phyloP scores from a whole-genome alignment of 2,113 vertebrate genomes.

The Lepus timidus region DNA sequence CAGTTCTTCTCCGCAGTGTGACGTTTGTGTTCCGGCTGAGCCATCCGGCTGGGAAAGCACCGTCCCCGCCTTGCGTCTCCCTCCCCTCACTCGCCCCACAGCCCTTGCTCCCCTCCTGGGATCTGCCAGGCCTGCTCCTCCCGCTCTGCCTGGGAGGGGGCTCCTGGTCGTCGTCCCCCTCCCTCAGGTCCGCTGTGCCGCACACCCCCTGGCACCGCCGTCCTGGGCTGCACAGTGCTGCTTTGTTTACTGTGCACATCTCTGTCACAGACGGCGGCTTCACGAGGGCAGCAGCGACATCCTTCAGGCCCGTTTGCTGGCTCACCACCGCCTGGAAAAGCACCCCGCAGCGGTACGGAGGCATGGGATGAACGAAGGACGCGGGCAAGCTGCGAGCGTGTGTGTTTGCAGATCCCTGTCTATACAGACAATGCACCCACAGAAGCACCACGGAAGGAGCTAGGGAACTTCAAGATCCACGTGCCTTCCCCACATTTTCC shows the following conservation, averaged over 20 bases:
- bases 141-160: neutral
- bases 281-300: neutral
- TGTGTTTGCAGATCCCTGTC: neutral
- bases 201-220: neutral
- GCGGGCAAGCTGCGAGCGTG: too few relatives aligned
- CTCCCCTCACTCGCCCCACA: too few relatives aligned
- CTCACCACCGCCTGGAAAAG: neutral
- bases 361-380: neutral
- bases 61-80: accelerated
- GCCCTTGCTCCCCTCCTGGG: neutral
- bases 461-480: accelerated
- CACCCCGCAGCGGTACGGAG: accelerated
- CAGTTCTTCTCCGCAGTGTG: neutral
- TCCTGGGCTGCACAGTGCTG: accelerated
- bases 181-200: neutral
- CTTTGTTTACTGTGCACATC: neutral
- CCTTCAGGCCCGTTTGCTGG: neutral
- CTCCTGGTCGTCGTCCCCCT: neutral
- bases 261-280: too few relatives aligned
- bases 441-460: neutral
- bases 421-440: neutral
- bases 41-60: accelerated
- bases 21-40: neutral
- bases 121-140: neutral
- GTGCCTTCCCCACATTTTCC: too few relatives aligned